phyloP scores from a whole-genome alignment of 2,113 vertebrate genomes.

The Butorides virescens region DNA sequence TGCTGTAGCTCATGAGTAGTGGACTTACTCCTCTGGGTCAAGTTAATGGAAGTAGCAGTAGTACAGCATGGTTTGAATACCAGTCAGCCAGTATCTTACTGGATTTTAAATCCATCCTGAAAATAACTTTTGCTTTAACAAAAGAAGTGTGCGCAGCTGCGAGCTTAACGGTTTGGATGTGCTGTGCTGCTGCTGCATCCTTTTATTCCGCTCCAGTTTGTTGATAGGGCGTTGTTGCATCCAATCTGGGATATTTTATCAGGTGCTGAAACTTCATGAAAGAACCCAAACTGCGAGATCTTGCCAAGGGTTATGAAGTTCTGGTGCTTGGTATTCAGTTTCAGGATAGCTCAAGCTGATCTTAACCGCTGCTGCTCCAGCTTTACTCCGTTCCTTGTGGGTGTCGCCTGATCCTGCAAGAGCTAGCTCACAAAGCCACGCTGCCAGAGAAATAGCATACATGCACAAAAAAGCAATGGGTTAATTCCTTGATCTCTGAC shows the following conservation, averaged over 20 bases:
- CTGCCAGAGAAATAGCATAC: background rate
- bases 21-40: background rate
- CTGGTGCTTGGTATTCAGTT: background rate
- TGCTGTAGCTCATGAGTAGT: fast-evolving
- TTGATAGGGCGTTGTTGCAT: fast-evolving
- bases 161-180: background rate
- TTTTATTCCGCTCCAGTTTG: slow-evolving; percentile 35
- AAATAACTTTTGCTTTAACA: background rate
- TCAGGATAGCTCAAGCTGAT: background rate
- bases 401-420: background rate
- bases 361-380: background rate
- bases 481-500: background rate
- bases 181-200: background rate
- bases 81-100: background rate
- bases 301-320: background rate
- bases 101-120: background rate
- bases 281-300: background rate
- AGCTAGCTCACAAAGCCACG: background rate
- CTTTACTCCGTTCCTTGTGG: background rate
- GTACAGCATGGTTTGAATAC: background rate
- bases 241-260: background rate
- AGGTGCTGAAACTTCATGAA: background rate
- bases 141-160: background rate
- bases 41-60: background rate
- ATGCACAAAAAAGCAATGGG: fast-evolving